Base-by-base conservation (phyloP, 2,113 vertebrate species). In the Haplochromis vanheusdeni region DNA sequence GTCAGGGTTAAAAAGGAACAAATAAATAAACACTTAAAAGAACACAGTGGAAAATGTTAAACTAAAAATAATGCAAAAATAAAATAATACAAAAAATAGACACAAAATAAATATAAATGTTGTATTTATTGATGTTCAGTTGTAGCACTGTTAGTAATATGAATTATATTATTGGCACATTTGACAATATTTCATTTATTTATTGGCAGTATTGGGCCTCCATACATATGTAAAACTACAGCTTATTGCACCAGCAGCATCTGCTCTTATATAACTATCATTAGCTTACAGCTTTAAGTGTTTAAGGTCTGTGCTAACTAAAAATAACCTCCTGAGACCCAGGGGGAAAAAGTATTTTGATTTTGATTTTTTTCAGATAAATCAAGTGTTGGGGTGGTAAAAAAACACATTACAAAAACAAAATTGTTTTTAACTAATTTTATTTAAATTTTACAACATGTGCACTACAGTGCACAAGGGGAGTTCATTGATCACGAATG, bases 301-400 rank as follows among this genome's bases (percentile, higher is more conserved):
- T 47, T 2, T 47, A 0, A 47, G 45, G 45, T 16, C 0, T 2
- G 45, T 17, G 45, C 14, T 16, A 4, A 16, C 45, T 47, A 47
- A 47, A 0, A 47, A 6, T 45, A 45, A 45, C n/a, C n/a, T n/a
- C n/a, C n/a, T n/a, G n/a, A n/a, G n/a, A n/a, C n/a, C n/a, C n/a
- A n/a, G n/a, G n/a, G n/a, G n/a, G n/a, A n/a, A n/a, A n/a, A n/a
- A n/a, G n/a, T n/a, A n/a, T n/a, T n/a, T n/a, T n/a, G n/a, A n/a
- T n/a, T n/a, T n/a, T n/a, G n/a, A n/a, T n/a, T n/a, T n/a, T n/a
- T n/a, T n/a, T n/a, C n/a, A n/a, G n/a, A n/a, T n/a, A n/a, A n/a
- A n/a, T n/a, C n/a, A n/a, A n/a, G n/a, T n/a, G n/a, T n/a, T n/a
- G n/a, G n/a, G n/a, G n/a, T n/a, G n/a, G n/a, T n/a, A n/a, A n/a